phyloP scores from a whole-genome alignment of 2,113 vertebrate species.

The Pelvicachromis taeniatus region DNA sequence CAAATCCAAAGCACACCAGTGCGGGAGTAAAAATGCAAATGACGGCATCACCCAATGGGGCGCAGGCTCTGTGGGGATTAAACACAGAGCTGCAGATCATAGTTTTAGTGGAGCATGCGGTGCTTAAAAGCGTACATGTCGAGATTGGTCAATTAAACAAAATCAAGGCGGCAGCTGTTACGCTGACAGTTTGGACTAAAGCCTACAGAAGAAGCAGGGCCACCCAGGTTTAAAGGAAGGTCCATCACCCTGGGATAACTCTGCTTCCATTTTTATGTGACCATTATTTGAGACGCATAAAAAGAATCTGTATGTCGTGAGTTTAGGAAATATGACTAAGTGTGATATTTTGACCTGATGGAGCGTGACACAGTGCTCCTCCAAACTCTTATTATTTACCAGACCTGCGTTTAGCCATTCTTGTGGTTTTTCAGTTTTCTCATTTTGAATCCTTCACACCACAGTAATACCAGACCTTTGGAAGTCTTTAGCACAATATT shows the following conservation, averaged over 20 bases:
- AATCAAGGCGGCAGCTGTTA: background rate
- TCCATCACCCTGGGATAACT: background rate
- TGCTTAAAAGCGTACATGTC: background rate
- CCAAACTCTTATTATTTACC: background rate
- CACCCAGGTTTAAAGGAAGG: background rate
- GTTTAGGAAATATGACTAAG: background rate
- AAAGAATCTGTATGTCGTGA: background rate
- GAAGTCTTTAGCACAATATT: background rate
- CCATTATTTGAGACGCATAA: background rate
- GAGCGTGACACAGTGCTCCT: background rate
- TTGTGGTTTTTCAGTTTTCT: background rate
- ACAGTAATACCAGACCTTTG: background rate
- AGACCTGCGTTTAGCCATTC: background rate
- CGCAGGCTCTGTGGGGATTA: background rate
- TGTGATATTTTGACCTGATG: background rate
- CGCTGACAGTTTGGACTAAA: background rate
- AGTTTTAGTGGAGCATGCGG: background rate
- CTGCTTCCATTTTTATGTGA: background rate
- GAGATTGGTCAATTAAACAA: background rate
- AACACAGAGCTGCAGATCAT: background rate
- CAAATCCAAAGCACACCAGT: background rate
- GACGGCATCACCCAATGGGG: background rate
- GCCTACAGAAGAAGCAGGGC: background rate
- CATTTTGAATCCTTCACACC: background rate
- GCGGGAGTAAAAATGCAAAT: background rate